phyloP scores from a whole-genome alignment of 1,140 invertebrate genomes.

The Archivesica marissinica region DNA sequence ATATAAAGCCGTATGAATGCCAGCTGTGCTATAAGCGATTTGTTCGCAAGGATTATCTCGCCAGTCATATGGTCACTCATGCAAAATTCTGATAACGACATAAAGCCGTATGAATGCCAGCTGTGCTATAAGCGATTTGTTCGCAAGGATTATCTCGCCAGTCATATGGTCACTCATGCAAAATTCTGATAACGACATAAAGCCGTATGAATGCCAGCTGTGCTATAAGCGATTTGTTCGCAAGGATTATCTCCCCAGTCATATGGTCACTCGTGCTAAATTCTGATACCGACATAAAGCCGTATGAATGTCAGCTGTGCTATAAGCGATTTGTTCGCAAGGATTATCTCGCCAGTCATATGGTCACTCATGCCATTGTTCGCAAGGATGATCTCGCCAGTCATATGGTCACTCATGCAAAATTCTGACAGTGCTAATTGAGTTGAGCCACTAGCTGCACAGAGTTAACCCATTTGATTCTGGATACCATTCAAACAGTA shows the following conservation, averaged over 20 bases:
- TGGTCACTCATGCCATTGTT: slow-evolving; percentile 31
- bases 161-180: slow-evolving; percentile 27
- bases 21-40: slow-evolving; percentile 17
- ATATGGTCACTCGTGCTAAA: slow-evolving; percentile 19
- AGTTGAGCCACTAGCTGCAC: too few species aligned
- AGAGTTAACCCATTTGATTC: too few species aligned
- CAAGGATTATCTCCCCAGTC: slow-evolving; percentile 14
- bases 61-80: slow-evolving; percentile 34
- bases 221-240: slow-evolving; percentile 5
- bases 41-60: slow-evolving; percentile 10
- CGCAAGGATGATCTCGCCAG: too few species aligned
- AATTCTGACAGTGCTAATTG: too few species aligned
- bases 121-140: slow-evolving; percentile 8
- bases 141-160: slow-evolving; percentile 11
- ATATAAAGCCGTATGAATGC: background rate
- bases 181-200: background rate
- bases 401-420: too few species aligned
- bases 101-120: slow-evolving; percentile 1
- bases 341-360: slow-evolving; percentile 22
- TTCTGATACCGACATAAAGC: background rate
- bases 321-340: background rate
- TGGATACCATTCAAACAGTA: too few species aligned
- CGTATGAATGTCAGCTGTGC: slow-evolving; percentile 14
- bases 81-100: background rate
- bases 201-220: slow-evolving; percentile 5